Evolutionary conservation across 1,140 invertebrate genomes (phyloP), one percentile per base, ranked within the genome.

Genomic region (Sminthurinus signatus): DNA sequence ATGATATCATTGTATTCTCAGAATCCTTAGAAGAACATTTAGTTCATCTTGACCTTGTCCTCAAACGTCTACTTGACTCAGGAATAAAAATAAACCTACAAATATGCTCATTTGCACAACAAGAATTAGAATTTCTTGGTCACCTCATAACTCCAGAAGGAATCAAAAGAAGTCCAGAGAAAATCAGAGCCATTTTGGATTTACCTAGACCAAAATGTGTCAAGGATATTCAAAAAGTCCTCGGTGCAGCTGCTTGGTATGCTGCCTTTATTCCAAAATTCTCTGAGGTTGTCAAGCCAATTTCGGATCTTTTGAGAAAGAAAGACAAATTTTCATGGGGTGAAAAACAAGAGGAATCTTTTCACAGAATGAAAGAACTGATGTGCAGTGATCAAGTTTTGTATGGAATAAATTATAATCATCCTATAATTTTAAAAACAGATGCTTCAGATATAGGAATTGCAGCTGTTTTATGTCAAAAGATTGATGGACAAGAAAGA

Each of bases 1-100:
- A 84, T 65, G 82, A 84, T 67, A 76, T 85, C 27, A 71, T 83
- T 1, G 69, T 83, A 4, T 79, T 73, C 43, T 78, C 74, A 0
- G 62, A 56, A 27, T 43, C 28, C 15, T 62, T 67, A 29, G 59
- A 73, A 17, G 62, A 76, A 59, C 77, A 78, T 62, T 25, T 60
- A 0, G 1, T 62, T 2, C 75, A 77, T 46, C 1, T 72, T 14
- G n/a, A 56, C 14, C 43, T 46, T 23, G 59, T 72, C 14, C 52
- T 72, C 15, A 14, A 21, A 5, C 23, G 51, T 29, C 50, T 71
- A 0, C 2, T 28, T 14, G 31, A 70, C 15, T 64, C 71, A 12
- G 44, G 57, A 2, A 21, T 73, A 2, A 66, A 61, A 15, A 17
- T 73, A 1, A 68, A 73, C 39, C 21, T 23, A 1, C 23, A 62